Evolutionary conservation across 1,140 invertebrate genomes (phyloP).

Genomic region (Hormaphis cornu): DNA sequence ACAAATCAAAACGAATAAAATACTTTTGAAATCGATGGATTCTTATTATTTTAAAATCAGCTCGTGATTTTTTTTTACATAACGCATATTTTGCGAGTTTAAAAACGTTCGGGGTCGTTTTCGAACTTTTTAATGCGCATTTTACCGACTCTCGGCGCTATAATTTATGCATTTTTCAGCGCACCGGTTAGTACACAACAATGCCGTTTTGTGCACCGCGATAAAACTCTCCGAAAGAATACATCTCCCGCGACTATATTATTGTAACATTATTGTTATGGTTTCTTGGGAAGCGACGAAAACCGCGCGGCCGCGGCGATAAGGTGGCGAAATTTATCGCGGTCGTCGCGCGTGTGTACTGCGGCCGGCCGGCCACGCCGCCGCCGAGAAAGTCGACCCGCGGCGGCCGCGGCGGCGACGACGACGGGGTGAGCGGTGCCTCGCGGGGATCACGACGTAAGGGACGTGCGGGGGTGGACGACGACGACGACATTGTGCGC

Average conservation of each 20-base stretch:
- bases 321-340: slow-evolving; percentile 7
- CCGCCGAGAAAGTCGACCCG: not conserved
- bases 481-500: not conserved
- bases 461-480: not conserved
- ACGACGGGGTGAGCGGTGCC: not conserved
- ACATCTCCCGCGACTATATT: not conserved
- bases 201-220: too few species aligned
- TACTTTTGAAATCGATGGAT: too few species aligned
- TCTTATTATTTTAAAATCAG: too few species aligned
- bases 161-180: too few species aligned
- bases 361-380: not conserved
- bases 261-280: not conserved
- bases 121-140: too few species aligned
- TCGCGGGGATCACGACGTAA: not conserved
- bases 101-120: too few species aligned
- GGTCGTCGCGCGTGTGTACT: too few species aligned
- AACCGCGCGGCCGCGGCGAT: slow-evolving; percentile 3
- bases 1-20: too few species aligned
- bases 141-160: too few species aligned
- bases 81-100: too few species aligned
- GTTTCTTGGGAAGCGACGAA: slow-evolving; percentile 18
- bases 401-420: not conserved
- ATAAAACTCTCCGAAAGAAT: not conserved
- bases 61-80: too few species aligned
- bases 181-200: too few species aligned